Percentiles rank a stretch among this genome's conserved stretches.
Evolutionary conservation across 2,113 vertebrate species (phyloP).

Genomic region (Danionella cerebrum): DNA sequence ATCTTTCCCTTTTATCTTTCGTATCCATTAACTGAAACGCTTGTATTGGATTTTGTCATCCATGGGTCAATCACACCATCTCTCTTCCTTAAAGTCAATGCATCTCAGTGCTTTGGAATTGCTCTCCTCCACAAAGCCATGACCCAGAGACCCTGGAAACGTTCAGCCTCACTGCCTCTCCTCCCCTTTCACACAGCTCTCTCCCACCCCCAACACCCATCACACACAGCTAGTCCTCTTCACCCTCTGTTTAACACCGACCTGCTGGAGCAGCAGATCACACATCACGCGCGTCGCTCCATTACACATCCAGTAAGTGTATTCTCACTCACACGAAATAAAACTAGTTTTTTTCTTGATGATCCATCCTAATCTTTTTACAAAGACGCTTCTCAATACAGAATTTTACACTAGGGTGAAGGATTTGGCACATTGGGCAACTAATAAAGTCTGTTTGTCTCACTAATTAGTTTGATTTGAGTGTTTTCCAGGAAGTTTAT

Average conservation of each 20-base stretch:
- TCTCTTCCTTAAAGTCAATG: background rate
- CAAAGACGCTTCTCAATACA: too few species aligned
- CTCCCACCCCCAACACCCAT: conserved; percentile 63
- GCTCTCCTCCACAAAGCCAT: conserved; percentile 42
- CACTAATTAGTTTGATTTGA: too few species aligned
- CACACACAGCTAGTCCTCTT: background rate
- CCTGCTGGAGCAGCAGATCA: background rate
- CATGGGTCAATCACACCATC: conserved; percentile 14
- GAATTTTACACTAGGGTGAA: too few species aligned
- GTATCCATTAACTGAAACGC: too few species aligned
- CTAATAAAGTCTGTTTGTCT: too few species aligned
- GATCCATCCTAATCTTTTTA: too few species aligned
- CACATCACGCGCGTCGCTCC: background rate
- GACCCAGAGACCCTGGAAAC: conserved; percentile 51
- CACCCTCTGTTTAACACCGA: conserved; percentile 13
- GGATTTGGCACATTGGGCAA: too few species aligned
- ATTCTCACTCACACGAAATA: background rate
- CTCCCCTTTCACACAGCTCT: conserved; percentile 53
- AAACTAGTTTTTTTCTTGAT: too few species aligned
- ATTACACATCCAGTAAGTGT: background rate
- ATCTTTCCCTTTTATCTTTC: too few species aligned
- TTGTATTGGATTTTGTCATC: conserved; percentile 11
- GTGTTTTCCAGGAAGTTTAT: too few species aligned
- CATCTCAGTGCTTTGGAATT: conserved; percentile 54
- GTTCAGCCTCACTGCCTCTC: conserved; percentile 51